phyloP scores from a whole-genome alignment of 2,888 invertebrate genomes.

The Metallyticus violacea region DNA sequence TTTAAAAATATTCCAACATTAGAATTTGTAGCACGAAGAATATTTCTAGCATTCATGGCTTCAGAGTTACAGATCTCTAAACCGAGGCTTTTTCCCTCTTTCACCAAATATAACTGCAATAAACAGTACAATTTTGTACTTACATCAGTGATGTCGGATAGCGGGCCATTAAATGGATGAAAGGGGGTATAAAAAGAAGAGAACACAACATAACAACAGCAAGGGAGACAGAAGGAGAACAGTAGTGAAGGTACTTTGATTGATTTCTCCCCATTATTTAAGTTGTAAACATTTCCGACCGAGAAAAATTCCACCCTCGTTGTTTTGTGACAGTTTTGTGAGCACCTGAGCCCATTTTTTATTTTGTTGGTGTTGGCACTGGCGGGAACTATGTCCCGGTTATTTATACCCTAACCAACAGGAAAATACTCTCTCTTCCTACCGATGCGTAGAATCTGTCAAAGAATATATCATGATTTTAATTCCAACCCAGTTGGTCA shows the following conservation, averaged over 20 bases:
- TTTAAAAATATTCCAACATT: too few species aligned
- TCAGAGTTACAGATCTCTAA: too few species aligned
- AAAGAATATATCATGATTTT: background rate
- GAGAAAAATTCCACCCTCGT: background rate
- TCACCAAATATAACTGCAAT: too few species aligned
- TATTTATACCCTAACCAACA: background rate
- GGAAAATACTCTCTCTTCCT: background rate
- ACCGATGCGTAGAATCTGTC: background rate
- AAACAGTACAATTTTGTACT: too few species aligned
- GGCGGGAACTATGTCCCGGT: background rate
- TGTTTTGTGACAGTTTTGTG: background rate
- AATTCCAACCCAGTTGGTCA: background rate
- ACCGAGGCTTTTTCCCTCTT: too few species aligned
- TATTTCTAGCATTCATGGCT: too few species aligned
- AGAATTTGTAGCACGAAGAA: too few species aligned
- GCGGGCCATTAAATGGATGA: background rate
- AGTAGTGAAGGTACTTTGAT: background rate
- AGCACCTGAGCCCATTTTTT: background rate
- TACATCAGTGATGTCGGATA: too few species aligned
- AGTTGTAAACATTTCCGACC: background rate
- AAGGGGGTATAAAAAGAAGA: too few species aligned
- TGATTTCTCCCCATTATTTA: background rate
- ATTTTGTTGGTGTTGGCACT: background rate
- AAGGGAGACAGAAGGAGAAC: too few species aligned
- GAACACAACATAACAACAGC: too few species aligned